phyloP scores from a whole-genome alignment of 1,140 invertebrate genomes.

The Orius insidiosus region DNA sequence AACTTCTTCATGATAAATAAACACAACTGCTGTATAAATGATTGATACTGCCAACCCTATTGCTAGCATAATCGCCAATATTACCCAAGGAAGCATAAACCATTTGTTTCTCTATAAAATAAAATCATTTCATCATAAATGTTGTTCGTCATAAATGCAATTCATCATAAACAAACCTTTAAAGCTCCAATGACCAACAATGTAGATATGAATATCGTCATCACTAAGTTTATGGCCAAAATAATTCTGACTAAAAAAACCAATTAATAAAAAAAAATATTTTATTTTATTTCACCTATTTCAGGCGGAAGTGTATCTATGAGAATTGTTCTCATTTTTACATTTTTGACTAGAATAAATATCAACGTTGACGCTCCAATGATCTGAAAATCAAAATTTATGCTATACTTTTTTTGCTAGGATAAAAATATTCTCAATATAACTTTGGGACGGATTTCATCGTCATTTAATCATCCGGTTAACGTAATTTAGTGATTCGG shows the following conservation, averaged over 20 bases:
- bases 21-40: slow-evolving; percentile 52
- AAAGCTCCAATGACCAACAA: slow-evolving; percentile 54
- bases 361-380: slow-evolving; percentile 37
- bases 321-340: slow-evolving; percentile 52
- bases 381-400: slow-evolving; percentile 27
- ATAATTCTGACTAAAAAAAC: slow-evolving; percentile 46
- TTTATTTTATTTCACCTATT: slow-evolving; percentile 23
- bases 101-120: slow-evolving; percentile 49
- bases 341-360: slow-evolving; percentile 31
- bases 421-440: slow-evolving; percentile 3
- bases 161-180: too few species aligned
- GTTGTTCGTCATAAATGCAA: too few species aligned
- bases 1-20: slow-evolving; percentile 40
- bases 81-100: slow-evolving; percentile 65
- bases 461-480: too few species aligned
- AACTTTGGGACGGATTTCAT: too few species aligned
- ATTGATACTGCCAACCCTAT: slow-evolving; percentile 54
- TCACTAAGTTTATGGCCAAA: slow-evolving; percentile 56
- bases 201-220: slow-evolving; percentile 58
- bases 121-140: too few species aligned
- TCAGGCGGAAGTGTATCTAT: slow-evolving; percentile 37
- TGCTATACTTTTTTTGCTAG: background rate
- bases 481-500: too few species aligned
- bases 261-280: background rate
- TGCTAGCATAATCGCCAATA: slow-evolving; percentile 54